Conservation (phyloP, 2,888 invertebrate species). For the Epirrita christyi region DNA sequence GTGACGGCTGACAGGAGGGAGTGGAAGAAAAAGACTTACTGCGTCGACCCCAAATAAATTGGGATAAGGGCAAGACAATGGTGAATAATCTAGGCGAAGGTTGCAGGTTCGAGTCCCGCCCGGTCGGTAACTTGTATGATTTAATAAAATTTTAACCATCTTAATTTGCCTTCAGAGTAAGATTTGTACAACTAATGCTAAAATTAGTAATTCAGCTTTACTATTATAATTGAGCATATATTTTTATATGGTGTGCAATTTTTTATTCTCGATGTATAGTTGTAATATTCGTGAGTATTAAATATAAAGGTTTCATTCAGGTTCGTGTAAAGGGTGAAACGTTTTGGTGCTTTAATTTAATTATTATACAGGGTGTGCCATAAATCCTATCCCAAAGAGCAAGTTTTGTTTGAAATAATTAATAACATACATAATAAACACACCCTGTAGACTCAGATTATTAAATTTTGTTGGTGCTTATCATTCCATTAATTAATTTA, state of each 20-base stretch:
- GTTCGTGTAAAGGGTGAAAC: not conserved
- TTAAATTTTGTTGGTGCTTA: not conserved
- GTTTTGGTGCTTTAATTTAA: conserved; percentile 14
- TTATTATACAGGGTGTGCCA: conserved; percentile 5
- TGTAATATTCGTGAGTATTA: not conserved
- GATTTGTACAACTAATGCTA: not conserved
- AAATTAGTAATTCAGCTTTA: conserved; percentile 41
- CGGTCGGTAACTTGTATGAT: too few relatives aligned
- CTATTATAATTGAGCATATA: conserved; percentile 47
- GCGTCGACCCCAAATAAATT: too few relatives aligned
- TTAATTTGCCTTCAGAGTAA: conserved; percentile 2
- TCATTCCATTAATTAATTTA: conserved; percentile 13
- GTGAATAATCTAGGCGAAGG: too few relatives aligned
- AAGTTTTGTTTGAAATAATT: too few relatives aligned
- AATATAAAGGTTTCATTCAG: not conserved
- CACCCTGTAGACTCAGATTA: not conserved
- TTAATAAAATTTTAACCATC: too few relatives aligned
- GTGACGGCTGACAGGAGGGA: too few relatives aligned
- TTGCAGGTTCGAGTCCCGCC: too few relatives aligned
- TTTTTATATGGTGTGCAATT: conserved; percentile 48
- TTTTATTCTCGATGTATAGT: conserved; percentile 24
- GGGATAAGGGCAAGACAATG: too few relatives aligned
- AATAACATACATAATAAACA: not conserved
- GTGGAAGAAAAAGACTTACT: too few relatives aligned
- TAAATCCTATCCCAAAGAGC: not conserved